phyloP scores from a whole-genome alignment of 2,797 vertebrate species.

The Kryptolebias ocellatus region DNA sequence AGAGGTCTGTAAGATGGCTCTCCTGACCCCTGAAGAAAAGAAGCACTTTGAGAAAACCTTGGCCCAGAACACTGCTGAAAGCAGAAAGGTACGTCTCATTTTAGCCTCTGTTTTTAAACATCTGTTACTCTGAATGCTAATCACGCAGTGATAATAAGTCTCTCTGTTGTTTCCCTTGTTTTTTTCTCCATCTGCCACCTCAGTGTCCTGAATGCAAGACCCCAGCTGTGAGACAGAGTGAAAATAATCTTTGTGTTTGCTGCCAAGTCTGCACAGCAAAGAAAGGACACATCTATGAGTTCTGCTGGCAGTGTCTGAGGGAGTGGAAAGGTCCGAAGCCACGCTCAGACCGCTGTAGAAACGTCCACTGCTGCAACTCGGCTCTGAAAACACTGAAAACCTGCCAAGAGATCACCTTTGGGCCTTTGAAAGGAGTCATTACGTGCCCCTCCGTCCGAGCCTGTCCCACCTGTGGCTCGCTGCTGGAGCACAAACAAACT shows the following conservation, averaged over 20 bases:
- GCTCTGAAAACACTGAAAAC: conserved; percentile 27
- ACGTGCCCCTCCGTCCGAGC: conserved; percentile 52
- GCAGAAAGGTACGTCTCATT: conserved; percentile 60
- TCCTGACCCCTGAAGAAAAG: conserved; percentile 66
- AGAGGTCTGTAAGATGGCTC: conserved; percentile 73
- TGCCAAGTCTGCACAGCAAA: conserved; percentile 4
- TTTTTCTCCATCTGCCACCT: background rate
- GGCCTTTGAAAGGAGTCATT: conserved; percentile 3
- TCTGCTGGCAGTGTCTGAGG: conserved; percentile 69
- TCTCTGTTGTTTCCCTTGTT: no score
- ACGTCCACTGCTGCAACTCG: conserved; percentile 21
- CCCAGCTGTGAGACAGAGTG: background rate
- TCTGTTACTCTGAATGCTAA: no score
- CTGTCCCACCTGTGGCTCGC: conserved; percentile 57
- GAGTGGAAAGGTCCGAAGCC: conserved; percentile 44
- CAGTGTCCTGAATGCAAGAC: conserved; percentile 17
- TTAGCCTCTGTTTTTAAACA: background rate
- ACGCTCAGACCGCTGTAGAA: conserved; percentile 39
- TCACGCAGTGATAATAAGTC: no score
- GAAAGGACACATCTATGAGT: background rate
- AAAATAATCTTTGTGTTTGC: conserved; percentile 2
- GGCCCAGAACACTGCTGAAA: conserved; percentile 30
- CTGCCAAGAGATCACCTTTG: conserved; percentile 32
- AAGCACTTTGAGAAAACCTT: conserved; percentile 58
- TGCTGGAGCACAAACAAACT: conserved; percentile 32